A percentile compares a stretch with the other conserved stretches of the same genome.
phyloP scores from a whole-genome alignment of 2,113 vertebrate species.

The Rhinogobius similis region DNA sequence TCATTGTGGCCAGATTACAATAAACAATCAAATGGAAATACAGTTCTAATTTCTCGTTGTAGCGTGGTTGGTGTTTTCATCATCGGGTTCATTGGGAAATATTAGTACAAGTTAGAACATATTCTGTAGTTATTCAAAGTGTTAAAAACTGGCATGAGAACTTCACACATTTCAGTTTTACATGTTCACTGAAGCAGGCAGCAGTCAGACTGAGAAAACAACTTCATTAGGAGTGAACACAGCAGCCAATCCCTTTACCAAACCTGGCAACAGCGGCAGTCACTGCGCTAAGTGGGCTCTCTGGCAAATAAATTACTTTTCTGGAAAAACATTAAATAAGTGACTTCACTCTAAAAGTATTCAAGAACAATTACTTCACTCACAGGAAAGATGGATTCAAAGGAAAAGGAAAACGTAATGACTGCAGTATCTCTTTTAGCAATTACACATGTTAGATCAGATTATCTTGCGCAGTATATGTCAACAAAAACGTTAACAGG shows the following conservation, averaged over 20 bases:
- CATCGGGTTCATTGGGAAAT: not conserved
- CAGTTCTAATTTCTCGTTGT: not conserved
- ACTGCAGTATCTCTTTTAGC: not conserved
- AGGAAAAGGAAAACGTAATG: not conserved
- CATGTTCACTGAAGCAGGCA: slow-evolving; percentile 32
- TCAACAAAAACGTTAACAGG: not conserved
- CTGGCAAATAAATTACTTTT: not conserved
- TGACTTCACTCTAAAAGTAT: slow-evolving; percentile 5
- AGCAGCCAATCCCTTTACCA: slow-evolving; percentile 27
- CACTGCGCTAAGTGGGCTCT: slow-evolving; percentile 20
- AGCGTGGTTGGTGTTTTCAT: not conserved
- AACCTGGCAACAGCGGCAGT: slow-evolving; percentile 23
- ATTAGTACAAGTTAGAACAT: not conserved
- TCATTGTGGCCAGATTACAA: too few species aligned
- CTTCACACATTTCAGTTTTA: slow-evolving; percentile 16
- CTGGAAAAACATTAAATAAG: slow-evolving; percentile 1
- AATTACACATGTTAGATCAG: slow-evolving; percentile 6
- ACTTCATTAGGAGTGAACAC: slow-evolving; percentile 45
- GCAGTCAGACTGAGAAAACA: slow-evolving; percentile 21
- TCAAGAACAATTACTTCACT: slow-evolving; percentile 4
- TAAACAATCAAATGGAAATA: not conserved
- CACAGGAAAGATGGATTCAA: not conserved
- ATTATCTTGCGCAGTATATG: not conserved
- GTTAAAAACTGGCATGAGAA: slow-evolving; percentile 22
- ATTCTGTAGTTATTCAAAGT: not conserved